A percentile compares a stretch with the other conserved stretches of the same genome.
phyloP scores from a whole-genome alignment of 2,888 invertebrate species.

The Cheilosia urbana region DNA sequence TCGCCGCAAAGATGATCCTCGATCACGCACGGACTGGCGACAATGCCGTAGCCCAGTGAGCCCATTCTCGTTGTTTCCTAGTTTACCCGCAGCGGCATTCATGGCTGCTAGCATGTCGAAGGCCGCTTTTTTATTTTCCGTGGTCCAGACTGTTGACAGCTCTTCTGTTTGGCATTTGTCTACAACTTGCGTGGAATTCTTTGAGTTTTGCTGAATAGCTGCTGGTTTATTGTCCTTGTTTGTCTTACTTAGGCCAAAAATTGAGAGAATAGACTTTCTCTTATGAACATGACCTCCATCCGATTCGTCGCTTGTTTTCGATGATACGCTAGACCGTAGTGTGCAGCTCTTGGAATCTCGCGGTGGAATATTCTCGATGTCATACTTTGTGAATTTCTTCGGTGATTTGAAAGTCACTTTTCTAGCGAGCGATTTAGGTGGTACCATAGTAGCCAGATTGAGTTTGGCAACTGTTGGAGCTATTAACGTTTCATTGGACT shows the following conservation, averaged over 20 bases:
- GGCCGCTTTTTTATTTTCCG: conserved; percentile 82
- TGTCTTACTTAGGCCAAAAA: conserved; percentile 79
- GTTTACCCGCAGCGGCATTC: conserved; percentile 80
- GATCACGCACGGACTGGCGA: conserved; percentile 80
- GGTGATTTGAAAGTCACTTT: conserved; percentile 82
- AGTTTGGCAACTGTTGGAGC: conserved; percentile 82
- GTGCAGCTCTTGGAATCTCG: conserved; percentile 53
- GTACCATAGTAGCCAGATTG: conserved; percentile 79
- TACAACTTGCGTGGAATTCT: conserved; percentile 28
- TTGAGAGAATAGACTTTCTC: conserved; percentile 80
- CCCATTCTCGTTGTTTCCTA: conserved; percentile 40
- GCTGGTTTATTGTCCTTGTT: conserved; percentile 55
- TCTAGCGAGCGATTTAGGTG: conserved; percentile 79
- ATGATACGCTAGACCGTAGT: conserved; percentile 80
- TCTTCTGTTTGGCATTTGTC: conserved; percentile 75
- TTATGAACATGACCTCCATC: conserved; percentile 78
- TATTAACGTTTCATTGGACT: conserved; percentile 79
- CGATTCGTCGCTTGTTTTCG: conserved; percentile 80
- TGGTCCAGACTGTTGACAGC: conserved; percentile 81
- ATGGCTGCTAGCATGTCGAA: conserved; percentile 83
- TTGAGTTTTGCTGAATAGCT: conserved; percentile 37
- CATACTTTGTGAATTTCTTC: conserved; percentile 79
- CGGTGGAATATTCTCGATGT: conserved; percentile 78
- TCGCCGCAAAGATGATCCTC: conserved; percentile 79
- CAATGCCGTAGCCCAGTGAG: conserved; percentile 77